Conservation (phyloP, 2,797 vertebrate species). For the Valencia hispanica region DNA sequence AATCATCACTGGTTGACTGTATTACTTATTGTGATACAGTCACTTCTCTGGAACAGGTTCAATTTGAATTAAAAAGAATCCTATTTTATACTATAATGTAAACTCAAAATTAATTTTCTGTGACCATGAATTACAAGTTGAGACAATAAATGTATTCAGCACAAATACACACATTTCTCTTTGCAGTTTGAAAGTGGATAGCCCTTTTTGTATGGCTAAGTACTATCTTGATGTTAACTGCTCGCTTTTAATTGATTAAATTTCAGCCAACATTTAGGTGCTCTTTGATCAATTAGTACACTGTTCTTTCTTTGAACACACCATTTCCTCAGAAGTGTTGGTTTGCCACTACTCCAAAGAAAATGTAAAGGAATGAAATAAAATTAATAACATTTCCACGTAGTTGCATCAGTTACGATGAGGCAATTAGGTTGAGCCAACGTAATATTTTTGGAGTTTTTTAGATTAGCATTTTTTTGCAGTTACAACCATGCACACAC, state of each 20-base stretch:
- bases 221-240: background rate
- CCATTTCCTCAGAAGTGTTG: background rate
- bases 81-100: background rate
- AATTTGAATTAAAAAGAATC: background rate
- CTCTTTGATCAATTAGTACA: background rate
- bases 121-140: too few relatives aligned
- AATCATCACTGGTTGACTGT: too few relatives aligned
- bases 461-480: background rate
- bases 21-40: too few relatives aligned
- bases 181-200: background rate
- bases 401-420: background rate
- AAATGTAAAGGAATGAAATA: background rate
- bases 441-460: background rate
- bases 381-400: background rate
- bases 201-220: background rate
- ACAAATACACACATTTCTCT: background rate
- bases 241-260: background rate
- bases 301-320: background rate
- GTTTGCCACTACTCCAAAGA: background rate
- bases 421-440: background rate
- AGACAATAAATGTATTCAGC: background rate
- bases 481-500: background rate
- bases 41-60: too few relatives aligned
- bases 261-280: background rate
- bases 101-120: background rate